These are phyloP conservation scores for Petrocephalus schoutedeni DNA, from an alignment of 2,797 vertebrate species.

Conservation along the genomic window DNA sequence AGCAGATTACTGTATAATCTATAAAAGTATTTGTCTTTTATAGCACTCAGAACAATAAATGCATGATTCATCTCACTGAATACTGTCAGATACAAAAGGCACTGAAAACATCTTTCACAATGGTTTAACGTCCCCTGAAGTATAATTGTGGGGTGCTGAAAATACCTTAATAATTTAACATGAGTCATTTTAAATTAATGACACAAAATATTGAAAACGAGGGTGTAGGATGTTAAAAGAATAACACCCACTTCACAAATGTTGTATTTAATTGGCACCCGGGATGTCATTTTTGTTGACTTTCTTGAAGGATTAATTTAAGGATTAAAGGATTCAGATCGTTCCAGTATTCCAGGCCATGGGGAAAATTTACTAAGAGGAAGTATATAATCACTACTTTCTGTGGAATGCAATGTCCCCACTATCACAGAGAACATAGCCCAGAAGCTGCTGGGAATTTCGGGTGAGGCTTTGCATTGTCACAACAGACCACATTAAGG, in stretches of 20 bases:
- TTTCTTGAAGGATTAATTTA: conserved; percentile 33
- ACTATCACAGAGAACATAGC: conserved; percentile 39
- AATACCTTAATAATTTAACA: not conserved
- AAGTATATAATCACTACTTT: conserved; percentile 43
- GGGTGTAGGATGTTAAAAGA: not conserved
- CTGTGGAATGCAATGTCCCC: conserved; percentile 40
- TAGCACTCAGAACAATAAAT: not conserved
- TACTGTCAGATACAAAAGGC: not conserved
- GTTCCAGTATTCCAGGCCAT: conserved; percentile 39
- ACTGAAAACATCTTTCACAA: not conserved
- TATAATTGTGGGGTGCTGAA: not conserved
- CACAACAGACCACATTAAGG: conserved; percentile 12
- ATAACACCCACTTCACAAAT: not conserved
- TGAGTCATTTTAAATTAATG: not conserved
- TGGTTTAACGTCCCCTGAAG: not conserved
- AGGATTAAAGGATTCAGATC: conserved; percentile 40
- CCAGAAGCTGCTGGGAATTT: conserved; percentile 22
- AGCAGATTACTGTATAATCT: not conserved
- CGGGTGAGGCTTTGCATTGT: not conserved
- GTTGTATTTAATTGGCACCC: not conserved
- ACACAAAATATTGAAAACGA: not conserved
- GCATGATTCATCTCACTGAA: not conserved
- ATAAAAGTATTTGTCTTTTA: not conserved
- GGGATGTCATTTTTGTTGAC: conserved; percentile 23
- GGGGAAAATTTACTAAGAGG: conserved; percentile 58